Conservation (phyloP, 2,113 vertebrate species). For the Tricholaema leucomelas region DNA sequence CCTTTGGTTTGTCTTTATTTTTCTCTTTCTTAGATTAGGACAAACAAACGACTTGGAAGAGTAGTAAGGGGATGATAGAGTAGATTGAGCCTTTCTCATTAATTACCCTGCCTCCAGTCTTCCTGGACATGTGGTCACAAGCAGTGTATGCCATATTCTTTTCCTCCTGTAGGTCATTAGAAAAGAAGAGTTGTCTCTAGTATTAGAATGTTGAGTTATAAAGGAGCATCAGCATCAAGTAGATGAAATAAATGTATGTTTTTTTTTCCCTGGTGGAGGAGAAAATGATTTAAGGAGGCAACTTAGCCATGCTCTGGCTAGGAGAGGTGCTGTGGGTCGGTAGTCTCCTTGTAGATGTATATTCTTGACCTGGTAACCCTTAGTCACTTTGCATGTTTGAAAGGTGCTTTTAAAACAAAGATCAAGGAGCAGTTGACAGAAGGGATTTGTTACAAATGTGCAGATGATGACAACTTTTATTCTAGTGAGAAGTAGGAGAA, state of each 20-base stretch:
- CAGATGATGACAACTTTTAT: not conserved
- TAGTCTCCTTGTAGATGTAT: not conserved
- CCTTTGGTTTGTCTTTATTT: not conserved
- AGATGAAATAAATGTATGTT: not conserved
- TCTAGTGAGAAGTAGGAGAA: not conserved
- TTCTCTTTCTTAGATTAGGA: not conserved
- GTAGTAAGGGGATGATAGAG: not conserved
- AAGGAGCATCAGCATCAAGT: not conserved
- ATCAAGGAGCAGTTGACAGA: not conserved
- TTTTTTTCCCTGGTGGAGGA: not conserved
- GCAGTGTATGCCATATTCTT: not conserved
- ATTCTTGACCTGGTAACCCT: not conserved
- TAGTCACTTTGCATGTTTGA: not conserved
- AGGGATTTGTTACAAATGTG: not conserved
- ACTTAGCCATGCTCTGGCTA: not conserved
- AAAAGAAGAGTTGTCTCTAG: not conserved
- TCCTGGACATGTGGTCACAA: not conserved
- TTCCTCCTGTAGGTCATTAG: not conserved
- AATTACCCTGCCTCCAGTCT: not conserved
- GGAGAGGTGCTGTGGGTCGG: not conserved
- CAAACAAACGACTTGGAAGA: not conserved
- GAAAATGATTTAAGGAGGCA: not conserved
- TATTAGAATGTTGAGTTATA: not conserved
- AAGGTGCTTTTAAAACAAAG: not conserved
- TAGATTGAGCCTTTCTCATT: not conserved